Conservation (phyloP, 2,797 vertebrate species). For the Nyctalus aviator region DNA sequence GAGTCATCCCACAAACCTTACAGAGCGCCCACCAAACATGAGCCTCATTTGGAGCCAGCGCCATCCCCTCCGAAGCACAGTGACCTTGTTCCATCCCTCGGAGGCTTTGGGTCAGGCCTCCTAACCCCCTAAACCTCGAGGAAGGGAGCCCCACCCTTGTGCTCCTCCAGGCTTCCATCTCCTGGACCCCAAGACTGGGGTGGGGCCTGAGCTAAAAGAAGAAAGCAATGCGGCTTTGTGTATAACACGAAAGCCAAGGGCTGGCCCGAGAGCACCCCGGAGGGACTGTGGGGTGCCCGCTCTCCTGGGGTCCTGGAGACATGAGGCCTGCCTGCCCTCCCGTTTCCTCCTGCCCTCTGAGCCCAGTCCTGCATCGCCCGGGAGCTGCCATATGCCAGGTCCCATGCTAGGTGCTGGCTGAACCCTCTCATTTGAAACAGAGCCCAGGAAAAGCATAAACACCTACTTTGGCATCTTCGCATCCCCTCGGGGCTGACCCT, state of each 20-base stretch:
- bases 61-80: background rate
- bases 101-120: background rate
- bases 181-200: background rate
- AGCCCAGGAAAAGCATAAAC: constrained; percentile 44
- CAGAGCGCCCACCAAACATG: background rate
- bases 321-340: background rate
- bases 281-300: background rate
- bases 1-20: background rate
- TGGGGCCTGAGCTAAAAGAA: background rate
- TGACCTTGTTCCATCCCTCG: background rate
- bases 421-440: constrained; percentile 52
- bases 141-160: background rate
- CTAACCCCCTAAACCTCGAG: background rate
- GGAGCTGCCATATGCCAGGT: background rate
- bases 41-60: background rate
- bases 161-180: background rate
- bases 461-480: constrained; percentile 17
- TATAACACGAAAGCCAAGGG: background rate
- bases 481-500: constrained; percentile 21
- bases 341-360: background rate
- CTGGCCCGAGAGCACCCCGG: background rate
- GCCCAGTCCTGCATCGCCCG: background rate
- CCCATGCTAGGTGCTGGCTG: background rate
- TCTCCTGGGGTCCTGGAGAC: background rate
- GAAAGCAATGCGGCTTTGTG: background rate